Conservation (phyloP, 2,113 vertebrate species). For the Excalfactoria chinensis region DNA sequence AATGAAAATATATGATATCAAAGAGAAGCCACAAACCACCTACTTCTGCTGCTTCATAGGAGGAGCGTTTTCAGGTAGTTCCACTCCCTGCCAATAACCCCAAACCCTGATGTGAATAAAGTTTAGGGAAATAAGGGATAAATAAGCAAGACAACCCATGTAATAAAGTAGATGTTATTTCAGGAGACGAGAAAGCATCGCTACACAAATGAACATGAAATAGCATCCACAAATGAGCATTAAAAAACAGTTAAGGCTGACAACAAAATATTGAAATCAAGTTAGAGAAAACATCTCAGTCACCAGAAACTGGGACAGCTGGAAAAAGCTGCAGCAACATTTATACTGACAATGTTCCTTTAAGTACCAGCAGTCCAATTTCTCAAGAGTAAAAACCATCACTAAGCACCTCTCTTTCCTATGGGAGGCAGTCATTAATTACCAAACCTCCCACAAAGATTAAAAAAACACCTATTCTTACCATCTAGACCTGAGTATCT, state of each 20-base stretch:
- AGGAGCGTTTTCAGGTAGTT: slow-evolving; percentile 4
- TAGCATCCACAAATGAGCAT: not conserved
- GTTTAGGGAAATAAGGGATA: not conserved
- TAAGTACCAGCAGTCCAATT: not conserved
- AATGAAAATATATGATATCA: slow-evolving; percentile 43
- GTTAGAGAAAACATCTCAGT: not conserved
- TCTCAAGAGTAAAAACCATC: not conserved
- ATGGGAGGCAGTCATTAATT: not conserved
- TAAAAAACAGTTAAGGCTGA: not conserved
- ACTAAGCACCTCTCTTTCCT: not conserved
- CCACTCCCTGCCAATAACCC: slow-evolving; percentile 38
- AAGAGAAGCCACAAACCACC: slow-evolving; percentile 57
- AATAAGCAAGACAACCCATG: slow-evolving; percentile 26
- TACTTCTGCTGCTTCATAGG: not conserved
- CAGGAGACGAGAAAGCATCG: not conserved
- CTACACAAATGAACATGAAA: not conserved
- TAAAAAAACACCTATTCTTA: not conserved
- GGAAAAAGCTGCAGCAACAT: not conserved
- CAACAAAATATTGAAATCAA: not conserved
- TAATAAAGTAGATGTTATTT: not conserved
- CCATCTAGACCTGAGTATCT: not conserved
- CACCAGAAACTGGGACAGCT: not conserved
- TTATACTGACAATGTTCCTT: not conserved
- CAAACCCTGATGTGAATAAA: slow-evolving; percentile 40
- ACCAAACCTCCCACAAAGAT: not conserved